Percentiles rank a stretch among this genome's conserved stretches.
These are phyloP conservation scores for Saturnia pavonia DNA, from an alignment of 2,888 invertebrate genomes.

Conservation along the genomic window DNA sequence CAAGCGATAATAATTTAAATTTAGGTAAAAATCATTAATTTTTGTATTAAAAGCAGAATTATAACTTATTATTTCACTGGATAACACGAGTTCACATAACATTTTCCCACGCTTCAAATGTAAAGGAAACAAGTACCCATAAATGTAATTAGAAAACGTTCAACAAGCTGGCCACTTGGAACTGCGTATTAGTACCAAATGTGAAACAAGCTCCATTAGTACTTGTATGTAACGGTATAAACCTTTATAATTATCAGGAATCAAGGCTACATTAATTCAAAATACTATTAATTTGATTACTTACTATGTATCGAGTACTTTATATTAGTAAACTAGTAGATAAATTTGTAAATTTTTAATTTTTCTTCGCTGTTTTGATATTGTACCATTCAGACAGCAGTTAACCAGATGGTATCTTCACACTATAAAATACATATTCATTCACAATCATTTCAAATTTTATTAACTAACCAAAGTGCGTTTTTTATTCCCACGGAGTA, in stretches of 20 bases:
- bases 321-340: too few species aligned
- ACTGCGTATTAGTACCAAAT: neutral
- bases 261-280: neutral
- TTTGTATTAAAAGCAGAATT: neutral
- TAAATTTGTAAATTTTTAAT: too few species aligned
- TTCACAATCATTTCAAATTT: too few species aligned
- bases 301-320: too few species aligned
- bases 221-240: conserved; percentile 2
- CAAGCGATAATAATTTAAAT: neutral
- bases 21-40: neutral
- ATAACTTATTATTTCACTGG: neutral
- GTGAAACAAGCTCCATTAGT: conserved; percentile 3
- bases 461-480: too few species aligned
- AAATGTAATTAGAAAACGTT: conserved; percentile 17
- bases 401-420: too few species aligned
- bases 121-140: conserved; percentile 16
- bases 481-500: too few species aligned
- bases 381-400: too few species aligned
- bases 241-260: neutral
- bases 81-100: neutral
- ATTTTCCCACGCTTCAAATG: conserved; percentile 8
- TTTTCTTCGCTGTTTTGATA: too few species aligned
- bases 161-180: neutral
- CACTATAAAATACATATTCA: too few species aligned
- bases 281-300: neutral